These are phyloP conservation scores for Epistrophe grossulariae DNA, from an alignment of 2,888 invertebrate species.

Conservation along the genomic window DNA sequence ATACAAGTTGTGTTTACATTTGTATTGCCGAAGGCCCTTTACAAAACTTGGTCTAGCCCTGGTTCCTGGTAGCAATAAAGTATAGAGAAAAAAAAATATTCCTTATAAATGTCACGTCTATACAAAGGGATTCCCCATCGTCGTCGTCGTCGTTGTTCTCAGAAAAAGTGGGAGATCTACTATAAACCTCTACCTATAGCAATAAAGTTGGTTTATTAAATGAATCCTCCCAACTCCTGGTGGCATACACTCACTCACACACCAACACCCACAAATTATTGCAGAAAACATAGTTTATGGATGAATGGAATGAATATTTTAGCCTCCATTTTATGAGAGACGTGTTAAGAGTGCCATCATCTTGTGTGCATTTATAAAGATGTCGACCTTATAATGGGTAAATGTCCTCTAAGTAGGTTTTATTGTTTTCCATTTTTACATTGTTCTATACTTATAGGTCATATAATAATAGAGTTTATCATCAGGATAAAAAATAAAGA, in stretches of 20 bases:
- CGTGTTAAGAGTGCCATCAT: conserved; percentile 57
- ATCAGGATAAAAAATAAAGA: not conserved
- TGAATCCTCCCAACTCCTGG: not conserved
- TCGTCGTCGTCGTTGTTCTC: not conserved
- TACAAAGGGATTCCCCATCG: conserved; percentile 44
- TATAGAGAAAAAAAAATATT: not conserved
- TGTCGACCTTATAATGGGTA: conserved; percentile 61
- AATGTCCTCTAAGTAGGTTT: conserved; percentile 49
- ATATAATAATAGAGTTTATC: not conserved
- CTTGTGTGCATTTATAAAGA: conserved; percentile 59
- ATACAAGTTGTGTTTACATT: too few species aligned
- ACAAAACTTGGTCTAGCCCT: not conserved
- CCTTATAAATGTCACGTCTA: conserved; percentile 34
- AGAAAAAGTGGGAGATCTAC: not conserved
- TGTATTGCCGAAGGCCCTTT: not conserved
- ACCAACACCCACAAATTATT: not conserved
- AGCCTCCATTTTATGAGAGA: conserved; percentile 15
- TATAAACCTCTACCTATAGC: not conserved
- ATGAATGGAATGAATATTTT: conserved; percentile 14
- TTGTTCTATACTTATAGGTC: conserved; percentile 17
- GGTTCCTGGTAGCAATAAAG: not conserved
- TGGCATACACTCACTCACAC: not conserved
- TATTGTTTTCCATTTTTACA: conserved; percentile 30
- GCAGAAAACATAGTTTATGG: conserved; percentile 22
- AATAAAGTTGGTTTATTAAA: not conserved